These are phyloP conservation scores for Brachycybe producta DNA, from an alignment of 2,888 invertebrate genomes.

Conservation along the genomic window DNA sequence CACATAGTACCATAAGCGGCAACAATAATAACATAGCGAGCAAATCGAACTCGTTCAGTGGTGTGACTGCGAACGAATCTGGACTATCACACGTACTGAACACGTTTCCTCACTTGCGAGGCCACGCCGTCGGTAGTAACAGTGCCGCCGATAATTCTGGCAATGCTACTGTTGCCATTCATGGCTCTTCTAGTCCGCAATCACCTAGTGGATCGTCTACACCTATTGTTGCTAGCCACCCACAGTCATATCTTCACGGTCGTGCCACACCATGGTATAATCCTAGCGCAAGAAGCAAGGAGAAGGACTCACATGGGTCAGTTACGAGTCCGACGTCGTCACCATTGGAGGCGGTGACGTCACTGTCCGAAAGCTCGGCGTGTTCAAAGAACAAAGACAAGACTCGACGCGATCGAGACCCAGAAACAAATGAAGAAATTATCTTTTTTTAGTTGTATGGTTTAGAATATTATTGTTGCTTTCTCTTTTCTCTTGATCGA, in stretches of 20 bases:
- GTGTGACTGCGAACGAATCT: conserved; percentile 10
- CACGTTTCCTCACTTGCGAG: conserved; percentile 11
- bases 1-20: neutral
- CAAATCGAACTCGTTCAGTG: conserved; percentile 4
- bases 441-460: conserved; percentile 18
- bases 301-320: neutral
- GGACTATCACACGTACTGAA: conserved; percentile 15
- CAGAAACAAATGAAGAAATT: conserved; percentile 20
- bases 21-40: neutral
- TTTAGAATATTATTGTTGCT: conserved; percentile 8
- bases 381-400: conserved; percentile 2
- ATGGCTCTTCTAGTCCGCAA: neutral
- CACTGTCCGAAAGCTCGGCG: neutral
- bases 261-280: conserved; percentile 12
- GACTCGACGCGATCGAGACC: conserved; percentile 14
- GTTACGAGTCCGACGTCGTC: neutral
- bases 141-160: too few relatives aligned
- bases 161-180: too few relatives aligned
- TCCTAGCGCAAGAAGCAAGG: neutral
- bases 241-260: conserved; percentile 16
- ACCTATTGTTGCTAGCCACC: neutral
- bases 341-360: neutral
- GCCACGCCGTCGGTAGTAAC: neutral
- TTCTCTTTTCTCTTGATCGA: too few relatives aligned
- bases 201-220: neutral